Percentiles rank a stretch among this genome's conserved stretches.
Conservation (phyloP, 2,113 vertebrate species). For the Chiloscyllium plagiosum region DNA sequence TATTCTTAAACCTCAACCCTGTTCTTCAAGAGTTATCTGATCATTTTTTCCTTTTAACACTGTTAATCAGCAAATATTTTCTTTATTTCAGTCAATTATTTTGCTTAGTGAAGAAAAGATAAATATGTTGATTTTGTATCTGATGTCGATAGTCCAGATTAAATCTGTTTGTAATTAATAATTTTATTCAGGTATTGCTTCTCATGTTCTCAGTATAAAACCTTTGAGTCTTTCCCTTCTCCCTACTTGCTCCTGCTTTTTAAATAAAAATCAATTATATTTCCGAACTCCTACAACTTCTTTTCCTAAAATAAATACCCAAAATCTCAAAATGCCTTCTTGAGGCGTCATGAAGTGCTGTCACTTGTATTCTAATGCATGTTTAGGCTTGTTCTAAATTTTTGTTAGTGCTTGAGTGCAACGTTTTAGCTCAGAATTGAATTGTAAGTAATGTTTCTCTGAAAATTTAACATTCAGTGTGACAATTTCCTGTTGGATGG, state of each 20-base stretch:
- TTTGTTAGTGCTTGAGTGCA: background rate
- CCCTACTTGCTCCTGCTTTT: too few relatives aligned
- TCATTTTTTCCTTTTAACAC: background rate
- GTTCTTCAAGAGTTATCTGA: background rate
- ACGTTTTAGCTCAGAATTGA: background rate
- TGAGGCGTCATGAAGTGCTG: background rate
- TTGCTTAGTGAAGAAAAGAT: background rate
- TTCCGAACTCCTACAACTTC: too few relatives aligned
- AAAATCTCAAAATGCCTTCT: too few relatives aligned
- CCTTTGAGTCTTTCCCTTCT: too few relatives aligned
- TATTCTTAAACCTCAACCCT: background rate
- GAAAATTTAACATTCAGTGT: background rate
- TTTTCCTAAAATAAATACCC: too few relatives aligned
- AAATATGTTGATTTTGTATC: background rate
- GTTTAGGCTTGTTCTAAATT: background rate
- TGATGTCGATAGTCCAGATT: background rate
- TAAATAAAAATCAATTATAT: too few relatives aligned
- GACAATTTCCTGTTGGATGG: background rate
- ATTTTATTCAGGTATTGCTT: too few relatives aligned
- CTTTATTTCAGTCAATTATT: background rate
- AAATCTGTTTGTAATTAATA: background rate
- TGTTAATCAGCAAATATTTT: background rate
- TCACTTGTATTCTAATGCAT: background rate
- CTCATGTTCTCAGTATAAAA: too few relatives aligned
- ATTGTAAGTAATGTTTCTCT: background rate